Evolutionary conservation across 92 coral and sea anemone species (phyloP).

Genomic region (Epizoanthus scotinus): DNA sequence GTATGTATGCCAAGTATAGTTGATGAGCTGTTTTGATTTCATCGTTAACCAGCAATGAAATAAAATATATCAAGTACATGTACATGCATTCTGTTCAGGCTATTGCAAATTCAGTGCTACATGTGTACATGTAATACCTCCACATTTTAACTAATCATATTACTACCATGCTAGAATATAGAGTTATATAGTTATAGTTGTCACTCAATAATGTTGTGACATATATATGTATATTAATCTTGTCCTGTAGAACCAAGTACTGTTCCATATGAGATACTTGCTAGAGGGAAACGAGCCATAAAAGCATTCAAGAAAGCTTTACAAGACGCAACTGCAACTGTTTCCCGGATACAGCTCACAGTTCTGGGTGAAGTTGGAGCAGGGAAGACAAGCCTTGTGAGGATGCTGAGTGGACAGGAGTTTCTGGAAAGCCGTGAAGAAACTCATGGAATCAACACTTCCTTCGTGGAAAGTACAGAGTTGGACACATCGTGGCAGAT

Average conservation of each 20-base stretch:
- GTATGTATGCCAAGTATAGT: too few species aligned
- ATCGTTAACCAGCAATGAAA: too few species aligned
- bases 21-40: too few species aligned
- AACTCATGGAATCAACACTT: slow-evolving; percentile 72
- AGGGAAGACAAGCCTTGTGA: slow-evolving; percentile 75
- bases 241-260: slow-evolving; percentile 24
- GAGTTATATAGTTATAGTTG: too few species aligned
- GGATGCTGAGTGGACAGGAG: slow-evolving; percentile 63
- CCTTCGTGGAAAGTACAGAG: slow-evolving; percentile 66
- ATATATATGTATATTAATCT: too few species aligned
- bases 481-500: slow-evolving; percentile 64
- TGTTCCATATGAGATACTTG: slow-evolving; percentile 72
- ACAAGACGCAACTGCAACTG: slow-evolving; percentile 58
- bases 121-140: too few species aligned
- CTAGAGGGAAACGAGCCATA: slow-evolving; percentile 62
- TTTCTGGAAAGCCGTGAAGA: slow-evolving; percentile 47
- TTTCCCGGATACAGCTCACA: slow-evolving; percentile 61
- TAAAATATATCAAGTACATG: too few species aligned
- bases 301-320: slow-evolving; percentile 61
- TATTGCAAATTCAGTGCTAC: too few species aligned
- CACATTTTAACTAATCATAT: too few species aligned
- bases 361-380: slow-evolving; percentile 73
- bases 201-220: too few species aligned
- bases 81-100: too few species aligned
- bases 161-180: too few species aligned